phyloP scores from a whole-genome alignment of 2,888 invertebrate species.

The Sphaerophoria rueppellii region DNA sequence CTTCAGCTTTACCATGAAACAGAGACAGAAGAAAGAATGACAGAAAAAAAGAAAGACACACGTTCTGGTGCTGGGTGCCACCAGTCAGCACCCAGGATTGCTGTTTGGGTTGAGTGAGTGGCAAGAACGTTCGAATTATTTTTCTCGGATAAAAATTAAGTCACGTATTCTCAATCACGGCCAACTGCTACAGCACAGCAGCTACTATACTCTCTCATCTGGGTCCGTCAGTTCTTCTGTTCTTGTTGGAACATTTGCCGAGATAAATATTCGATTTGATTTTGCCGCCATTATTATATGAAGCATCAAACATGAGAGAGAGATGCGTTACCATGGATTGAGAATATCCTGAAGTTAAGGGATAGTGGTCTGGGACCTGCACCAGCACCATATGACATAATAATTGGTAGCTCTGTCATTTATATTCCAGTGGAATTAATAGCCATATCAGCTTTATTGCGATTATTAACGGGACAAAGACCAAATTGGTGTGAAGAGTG shows the following conservation, averaged over 20 bases:
- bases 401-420: conserved; percentile 71
- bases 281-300: conserved; percentile 43
- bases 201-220: conserved; percentile 27
- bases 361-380: background rate
- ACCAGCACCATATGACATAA: conserved; percentile 56
- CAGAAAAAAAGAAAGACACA: conserved; percentile 4
- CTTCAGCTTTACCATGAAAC: background rate
- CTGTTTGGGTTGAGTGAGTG: background rate
- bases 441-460: conserved; percentile 62
- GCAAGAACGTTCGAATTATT: conserved; percentile 54
- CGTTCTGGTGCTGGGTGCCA: background rate
- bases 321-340: background rate
- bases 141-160: conserved; percentile 79
- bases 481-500: background rate
- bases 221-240: background rate
- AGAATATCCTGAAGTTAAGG: conserved; percentile 6
- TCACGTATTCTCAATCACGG: conserved; percentile 80
- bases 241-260: conserved; percentile 35
- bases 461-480: conserved; percentile 61
- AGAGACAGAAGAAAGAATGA: background rate
- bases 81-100: no score
- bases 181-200: conserved; percentile 75
- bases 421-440: conserved; percentile 71
- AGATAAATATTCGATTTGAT: conserved; percentile 73
- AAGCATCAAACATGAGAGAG: conserved; percentile 12